Evolutionary conservation across 2,113 vertebrate genomes (phyloP).

Genomic region (Diphyllodes magnificus): DNA sequence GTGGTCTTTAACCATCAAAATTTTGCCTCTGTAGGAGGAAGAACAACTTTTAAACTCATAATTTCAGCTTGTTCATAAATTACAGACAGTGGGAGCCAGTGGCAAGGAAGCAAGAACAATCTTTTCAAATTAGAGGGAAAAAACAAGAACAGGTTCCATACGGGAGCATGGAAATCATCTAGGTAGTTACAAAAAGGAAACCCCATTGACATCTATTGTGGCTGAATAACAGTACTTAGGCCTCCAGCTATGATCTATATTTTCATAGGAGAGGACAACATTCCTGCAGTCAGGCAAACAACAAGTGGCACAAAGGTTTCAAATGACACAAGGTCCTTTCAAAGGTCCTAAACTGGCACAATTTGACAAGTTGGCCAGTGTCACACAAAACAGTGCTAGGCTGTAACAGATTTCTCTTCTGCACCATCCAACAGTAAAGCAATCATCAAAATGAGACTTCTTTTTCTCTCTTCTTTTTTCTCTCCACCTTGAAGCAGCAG

Average conservation of each 20-base stretch:
- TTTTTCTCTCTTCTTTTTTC: neutral
- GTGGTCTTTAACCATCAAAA: neutral
- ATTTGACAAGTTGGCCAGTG: neutral
- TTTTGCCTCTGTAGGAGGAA: neutral
- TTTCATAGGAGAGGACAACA: conserved; percentile 4
- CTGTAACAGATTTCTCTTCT: neutral
- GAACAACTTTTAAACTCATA: conserved; percentile 27
- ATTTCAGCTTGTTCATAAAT: conserved; percentile 48
- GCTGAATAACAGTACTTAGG: conserved; percentile 2
- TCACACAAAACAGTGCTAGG: neutral
- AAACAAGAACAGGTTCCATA: conserved; percentile 42
- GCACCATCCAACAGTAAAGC: neutral
- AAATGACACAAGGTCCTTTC: neutral
- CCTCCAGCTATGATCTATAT: neutral
- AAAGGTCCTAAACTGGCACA: neutral
- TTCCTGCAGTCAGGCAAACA: neutral
- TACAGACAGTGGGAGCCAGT: conserved; percentile 49
- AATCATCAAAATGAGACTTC: neutral
- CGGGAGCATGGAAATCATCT: conserved; percentile 6
- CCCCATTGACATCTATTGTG: neutral
- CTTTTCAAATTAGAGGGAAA: conserved; percentile 49
- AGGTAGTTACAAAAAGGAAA: conserved; percentile 37
- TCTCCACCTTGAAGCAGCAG: conserved; percentile 4
- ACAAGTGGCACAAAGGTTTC: neutral
- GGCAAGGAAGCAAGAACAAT: conserved; percentile 57